Evolutionary conservation across 2,888 invertebrate genomes (phyloP).

Genomic region (Lasioglossum marginatum): DNA sequence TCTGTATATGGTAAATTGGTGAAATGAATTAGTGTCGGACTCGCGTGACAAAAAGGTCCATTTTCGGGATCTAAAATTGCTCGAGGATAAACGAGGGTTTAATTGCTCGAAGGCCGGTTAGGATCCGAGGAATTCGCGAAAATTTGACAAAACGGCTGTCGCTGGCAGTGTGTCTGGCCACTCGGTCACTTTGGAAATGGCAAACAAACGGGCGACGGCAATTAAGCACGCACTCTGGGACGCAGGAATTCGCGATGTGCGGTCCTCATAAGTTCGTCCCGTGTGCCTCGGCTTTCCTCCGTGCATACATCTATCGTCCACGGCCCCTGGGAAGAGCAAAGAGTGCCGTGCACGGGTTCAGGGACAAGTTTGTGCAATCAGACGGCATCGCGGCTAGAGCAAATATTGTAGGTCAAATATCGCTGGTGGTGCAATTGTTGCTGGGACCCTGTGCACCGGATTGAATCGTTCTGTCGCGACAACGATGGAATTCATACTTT

Average conservation of each 20-base stretch:
- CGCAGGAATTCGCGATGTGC: slow-evolving; percentile 67
- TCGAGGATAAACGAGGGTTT: not conserved
- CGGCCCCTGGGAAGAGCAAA: slow-evolving; percentile 55
- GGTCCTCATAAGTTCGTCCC: slow-evolving; percentile 53
- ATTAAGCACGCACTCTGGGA: slow-evolving; percentile 57
- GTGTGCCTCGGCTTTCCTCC: slow-evolving; percentile 39
- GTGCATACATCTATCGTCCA: slow-evolving; percentile 53
- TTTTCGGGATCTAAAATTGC: not conserved
- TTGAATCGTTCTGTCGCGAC: not conserved
- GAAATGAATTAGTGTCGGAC: not conserved
- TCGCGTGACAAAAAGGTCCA: not conserved
- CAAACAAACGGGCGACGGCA: slow-evolving; percentile 49
- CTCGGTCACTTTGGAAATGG: slow-evolving; percentile 28
- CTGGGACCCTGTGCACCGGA: not conserved
- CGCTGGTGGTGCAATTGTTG: slow-evolving; percentile 43
- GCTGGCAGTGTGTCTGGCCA: not conserved
- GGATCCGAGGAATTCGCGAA: slow-evolving; percentile 5
- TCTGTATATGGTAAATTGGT: not conserved
- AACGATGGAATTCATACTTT: not conserved
- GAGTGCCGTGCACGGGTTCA: slow-evolving; percentile 53
- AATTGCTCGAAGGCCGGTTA: not conserved
- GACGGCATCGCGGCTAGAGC: slow-evolving; percentile 45
- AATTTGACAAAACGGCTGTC: not conserved
- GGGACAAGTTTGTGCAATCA: slow-evolving; percentile 57
- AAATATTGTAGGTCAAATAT: slow-evolving; percentile 59